A percentile compares a stretch with the other conserved stretches of the same genome.
Evolutionary conservation across 2,113 vertebrate species (phyloP).

Genomic region (Hippocampus mohnikei): DNA sequence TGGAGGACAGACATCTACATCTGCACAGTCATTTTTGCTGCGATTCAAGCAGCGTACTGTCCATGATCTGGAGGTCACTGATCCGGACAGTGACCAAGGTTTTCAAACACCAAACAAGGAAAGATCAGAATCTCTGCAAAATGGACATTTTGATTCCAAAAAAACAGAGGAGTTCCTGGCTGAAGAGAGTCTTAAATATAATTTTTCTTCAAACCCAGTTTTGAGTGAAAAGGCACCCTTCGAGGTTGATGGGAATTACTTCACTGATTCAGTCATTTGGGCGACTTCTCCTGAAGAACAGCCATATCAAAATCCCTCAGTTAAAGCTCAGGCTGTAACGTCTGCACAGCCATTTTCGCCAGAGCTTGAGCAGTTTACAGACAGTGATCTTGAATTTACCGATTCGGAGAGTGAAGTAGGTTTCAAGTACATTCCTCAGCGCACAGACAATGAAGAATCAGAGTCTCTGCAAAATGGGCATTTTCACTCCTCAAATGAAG

Average conservation of each 20-base stretch:
- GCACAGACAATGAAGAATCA: not conserved
- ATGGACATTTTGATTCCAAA: not conserved
- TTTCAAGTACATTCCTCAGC: not conserved
- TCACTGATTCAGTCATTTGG: slow-evolving; percentile 1
- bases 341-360: slow-evolving; percentile 20
- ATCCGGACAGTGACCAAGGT: too few relatives aligned
- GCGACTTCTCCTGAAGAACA: not conserved
- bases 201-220: not conserved
- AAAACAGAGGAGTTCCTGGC: not conserved
- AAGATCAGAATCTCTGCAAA: not conserved
- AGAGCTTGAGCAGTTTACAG: slow-evolving; percentile 60
- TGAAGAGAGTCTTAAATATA: not conserved
- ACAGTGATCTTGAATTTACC: not conserved
- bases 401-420: not conserved
- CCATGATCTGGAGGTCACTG: too few relatives aligned
- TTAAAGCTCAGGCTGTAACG: not conserved
- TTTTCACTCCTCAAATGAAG: not conserved
- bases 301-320: slow-evolving; percentile 3
- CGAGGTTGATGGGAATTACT: not conserved
- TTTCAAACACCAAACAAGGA: too few relatives aligned
- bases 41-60: too few relatives aligned
- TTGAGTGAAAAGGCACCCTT: slow-evolving; percentile 9
- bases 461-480: not conserved
- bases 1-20: too few relatives aligned
- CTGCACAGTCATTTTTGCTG: too few relatives aligned